Evolutionary conservation across 2,888 invertebrate species (phyloP).

Genomic region (Heliconius charithonia): DNA sequence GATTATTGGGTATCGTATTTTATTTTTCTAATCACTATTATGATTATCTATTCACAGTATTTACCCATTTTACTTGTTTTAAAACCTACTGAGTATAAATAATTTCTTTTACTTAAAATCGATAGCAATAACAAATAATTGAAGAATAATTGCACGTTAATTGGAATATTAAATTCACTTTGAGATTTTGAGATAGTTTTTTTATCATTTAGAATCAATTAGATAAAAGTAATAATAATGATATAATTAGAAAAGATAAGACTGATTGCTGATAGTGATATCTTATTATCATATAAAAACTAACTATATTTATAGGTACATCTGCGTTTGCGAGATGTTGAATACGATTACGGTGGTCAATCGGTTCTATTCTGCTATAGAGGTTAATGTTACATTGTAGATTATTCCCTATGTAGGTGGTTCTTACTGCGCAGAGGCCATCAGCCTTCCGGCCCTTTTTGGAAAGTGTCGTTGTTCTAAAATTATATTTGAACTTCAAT

Average conservation of each 20-base stretch:
- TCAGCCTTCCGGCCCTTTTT: slow-evolving; percentile 58
- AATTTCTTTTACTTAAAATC: background rate
- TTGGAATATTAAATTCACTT: slow-evolving; percentile 1
- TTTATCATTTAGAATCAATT: slow-evolving; percentile 17
- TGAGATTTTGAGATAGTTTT: background rate
- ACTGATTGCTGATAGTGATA: slow-evolving; percentile 4
- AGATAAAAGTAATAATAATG: slow-evolving; percentile 21
- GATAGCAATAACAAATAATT: no score
- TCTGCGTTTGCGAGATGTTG: slow-evolving; percentile 18
- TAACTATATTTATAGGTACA: slow-evolving; percentile 12
- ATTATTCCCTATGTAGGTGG: slow-evolving; percentile 30
- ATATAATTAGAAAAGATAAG: slow-evolving; percentile 4
- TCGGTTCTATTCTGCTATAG: slow-evolving; percentile 18
- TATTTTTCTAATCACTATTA: background rate
- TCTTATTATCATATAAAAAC: background rate
- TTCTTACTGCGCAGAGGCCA: slow-evolving; percentile 44
- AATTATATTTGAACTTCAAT: slow-evolving; percentile 8
- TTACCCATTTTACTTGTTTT: background rate
- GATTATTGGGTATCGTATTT: background rate
- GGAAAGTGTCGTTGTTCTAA: slow-evolving; percentile 53
- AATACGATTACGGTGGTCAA: slow-evolving; percentile 11
- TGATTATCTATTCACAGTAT: background rate
- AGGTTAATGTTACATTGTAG: slow-evolving; percentile 39
- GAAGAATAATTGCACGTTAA: slow-evolving; percentile 3
- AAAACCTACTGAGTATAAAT: background rate